phyloP scores from a whole-genome alignment of 30 jellyfish, hydroid and myxozoan species.

The Hydractinia echinata region DNA sequence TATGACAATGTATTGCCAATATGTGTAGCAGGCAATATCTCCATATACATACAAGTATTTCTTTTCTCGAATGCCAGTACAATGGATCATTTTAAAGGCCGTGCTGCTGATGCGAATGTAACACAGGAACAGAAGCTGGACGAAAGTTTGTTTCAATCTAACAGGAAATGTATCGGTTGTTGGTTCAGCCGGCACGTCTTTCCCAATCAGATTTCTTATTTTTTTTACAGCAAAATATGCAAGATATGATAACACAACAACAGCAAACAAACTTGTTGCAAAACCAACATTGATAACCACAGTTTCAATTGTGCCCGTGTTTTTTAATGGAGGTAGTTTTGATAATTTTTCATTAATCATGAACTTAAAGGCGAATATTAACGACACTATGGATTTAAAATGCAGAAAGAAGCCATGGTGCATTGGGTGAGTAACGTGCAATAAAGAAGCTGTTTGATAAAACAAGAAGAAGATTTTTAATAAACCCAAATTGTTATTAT shows the following conservation, averaged over 20 bases:
- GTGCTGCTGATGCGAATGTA: neutral
- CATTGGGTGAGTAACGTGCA: neutral
- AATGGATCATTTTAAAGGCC: neutral
- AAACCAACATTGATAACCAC: neutral
- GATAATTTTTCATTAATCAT: neutral
- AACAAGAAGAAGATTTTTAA: neutral
- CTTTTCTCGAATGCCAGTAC: neutral
- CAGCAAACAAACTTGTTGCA: neutral
- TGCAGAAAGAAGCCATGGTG: too few relatives aligned
- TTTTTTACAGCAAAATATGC: neutral
- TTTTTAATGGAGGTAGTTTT: neutral
- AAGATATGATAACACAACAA: neutral
- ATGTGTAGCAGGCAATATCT: neutral
- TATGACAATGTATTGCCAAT: neutral
- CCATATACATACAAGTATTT: neutral
- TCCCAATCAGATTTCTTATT: neutral
- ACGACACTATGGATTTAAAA: neutral
- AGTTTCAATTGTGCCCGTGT: neutral
- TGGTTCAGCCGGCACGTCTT: too few relatives aligned
- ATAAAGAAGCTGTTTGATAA: conserved; percentile 15
- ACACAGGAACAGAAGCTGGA: neutral
- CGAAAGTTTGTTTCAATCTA: neutral
- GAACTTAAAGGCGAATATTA: neutral
- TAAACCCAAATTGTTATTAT: neutral
- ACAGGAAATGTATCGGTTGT: neutral